phyloP scores from a whole-genome alignment of 2,797 vertebrate species.

The Epinephelus malabaricus region DNA sequence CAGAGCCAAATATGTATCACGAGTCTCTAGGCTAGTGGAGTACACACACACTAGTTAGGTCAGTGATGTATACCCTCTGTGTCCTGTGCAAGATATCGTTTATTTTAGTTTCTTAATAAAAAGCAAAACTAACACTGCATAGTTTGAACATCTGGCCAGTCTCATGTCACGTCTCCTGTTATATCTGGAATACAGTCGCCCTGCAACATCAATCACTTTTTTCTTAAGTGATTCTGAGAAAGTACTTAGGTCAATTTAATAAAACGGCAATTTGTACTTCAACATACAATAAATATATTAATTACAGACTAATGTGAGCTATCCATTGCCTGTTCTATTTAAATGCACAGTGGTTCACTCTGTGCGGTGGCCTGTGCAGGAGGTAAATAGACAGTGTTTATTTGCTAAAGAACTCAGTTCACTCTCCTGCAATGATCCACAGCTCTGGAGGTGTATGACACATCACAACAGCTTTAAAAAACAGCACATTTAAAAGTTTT shows the following conservation, averaged over 20 bases:
- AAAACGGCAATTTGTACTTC: not conserved
- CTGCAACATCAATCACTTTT: slow-evolving; percentile 10
- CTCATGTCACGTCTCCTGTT: not conserved
- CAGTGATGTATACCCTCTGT: slow-evolving; percentile 7
- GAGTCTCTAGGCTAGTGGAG: slow-evolving; percentile 5
- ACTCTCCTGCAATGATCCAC: slow-evolving; percentile 34
- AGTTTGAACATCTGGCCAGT: not conserved
- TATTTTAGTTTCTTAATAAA: not conserved
- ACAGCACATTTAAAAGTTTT: slow-evolving; percentile 70
- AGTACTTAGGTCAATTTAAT: slow-evolving; percentile 2
- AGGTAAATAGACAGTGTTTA: slow-evolving; percentile 43
- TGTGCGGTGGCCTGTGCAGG: slow-evolving; percentile 17
- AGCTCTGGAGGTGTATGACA: slow-evolving; percentile 43
- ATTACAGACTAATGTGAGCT: slow-evolving; percentile 20
- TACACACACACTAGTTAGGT: slow-evolving; percentile 7
- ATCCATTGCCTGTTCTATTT: not conserved
- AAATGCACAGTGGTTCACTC: not conserved
- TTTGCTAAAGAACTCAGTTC: slow-evolving; percentile 32
- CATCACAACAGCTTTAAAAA: slow-evolving; percentile 55
- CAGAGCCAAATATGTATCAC: slow-evolving; percentile 32
- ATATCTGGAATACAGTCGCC: not conserved
- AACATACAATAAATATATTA: slow-evolving; percentile 11
- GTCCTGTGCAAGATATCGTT: not conserved
- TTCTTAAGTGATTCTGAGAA: not conserved
- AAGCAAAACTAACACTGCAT: not conserved